Evolutionary conservation across 2,113 vertebrate genomes (phyloP), one percentile per base, ranked within the genome.

Genomic region (Bolborhynchus lineola): DNA sequence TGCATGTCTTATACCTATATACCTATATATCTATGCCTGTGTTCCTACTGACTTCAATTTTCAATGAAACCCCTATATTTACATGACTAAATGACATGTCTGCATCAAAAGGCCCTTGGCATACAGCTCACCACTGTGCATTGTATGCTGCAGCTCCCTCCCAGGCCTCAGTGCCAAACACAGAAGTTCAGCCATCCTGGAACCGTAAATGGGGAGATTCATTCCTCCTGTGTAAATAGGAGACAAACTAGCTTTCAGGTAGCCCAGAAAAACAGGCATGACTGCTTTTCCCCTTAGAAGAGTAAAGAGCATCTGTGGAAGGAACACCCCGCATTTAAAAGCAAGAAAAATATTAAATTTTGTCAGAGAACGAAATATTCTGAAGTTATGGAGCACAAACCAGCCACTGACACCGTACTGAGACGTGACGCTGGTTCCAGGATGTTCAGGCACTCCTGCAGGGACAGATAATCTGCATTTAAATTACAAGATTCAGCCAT

Each of bases 391-490:
- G 70, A 87, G 86, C 28, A 24, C 0, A 0, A 63, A 93, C 46
- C 62, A 68, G 44, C 57, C 71, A 64, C 39, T 67, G 88, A 86
- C 82, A 82, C 62, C 53, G 25, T 89, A 63, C 69, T 94, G 93
- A 92, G 95, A 96, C 3, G 10, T 86, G 74, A 93, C 74, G 52
- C 91, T 44, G 55, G 67, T 82, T 96, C 70, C 88, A 92, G 93
- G 93, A 82, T 82, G 84, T 86, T 94, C 87, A 79, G 87, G 93
- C 52, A 46, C 84, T 94, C 86, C 92, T 97, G 93, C 93, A 85
- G 92, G 89, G 94, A 82, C 74, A 94, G 60, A 92, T 94, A 93
- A 95, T 97, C 96, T 90, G 92, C 96, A 92, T 94, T 97, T 96
- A 96, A 93, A 94, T 97, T 92, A 85, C 94, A 95, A 93, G 88